Evolutionary conservation across 2,113 vertebrate genomes (phyloP).

Genomic region (Phalacrocorax aristotelis): DNA sequence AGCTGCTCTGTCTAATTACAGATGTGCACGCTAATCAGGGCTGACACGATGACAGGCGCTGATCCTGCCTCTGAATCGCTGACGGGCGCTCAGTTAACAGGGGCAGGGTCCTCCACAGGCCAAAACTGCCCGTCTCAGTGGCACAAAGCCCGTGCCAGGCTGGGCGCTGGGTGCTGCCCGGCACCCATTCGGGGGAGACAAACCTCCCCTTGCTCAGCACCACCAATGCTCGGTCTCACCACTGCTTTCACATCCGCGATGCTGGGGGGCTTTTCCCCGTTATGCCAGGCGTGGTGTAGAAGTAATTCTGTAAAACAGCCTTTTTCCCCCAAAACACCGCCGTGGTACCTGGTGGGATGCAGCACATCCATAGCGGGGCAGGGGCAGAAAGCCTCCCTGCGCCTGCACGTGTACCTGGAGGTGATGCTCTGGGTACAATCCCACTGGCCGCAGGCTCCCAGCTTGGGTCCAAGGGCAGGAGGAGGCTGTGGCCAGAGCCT

Average conservation of each 20-base stretch:
- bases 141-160: neutral
- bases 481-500: neutral
- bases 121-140: neutral
- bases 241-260: rapidly evolving
- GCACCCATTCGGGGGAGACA: neutral
- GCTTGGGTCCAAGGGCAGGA: neutral
- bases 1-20: conserved; percentile 52
- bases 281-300: neutral
- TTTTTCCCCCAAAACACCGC: rapidly evolving
- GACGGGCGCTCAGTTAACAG: neutral
- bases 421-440: neutral
- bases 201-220: neutral
- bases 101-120: neutral
- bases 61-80: neutral
- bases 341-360: rapidly evolving
- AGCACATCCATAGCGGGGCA: neutral
- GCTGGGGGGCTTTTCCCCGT: neutral
- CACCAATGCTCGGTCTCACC: neutral
- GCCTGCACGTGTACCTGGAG: neutral
- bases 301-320: neutral
- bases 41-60: neutral
- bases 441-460: neutral
- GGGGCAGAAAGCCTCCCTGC: neutral
- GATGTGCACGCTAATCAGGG: neutral
- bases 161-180: neutral